Evolutionary conservation across 2,113 vertebrate genomes (phyloP), one percentile per base, ranked within the genome.

Genomic region (Ophiodon elongatus): DNA sequence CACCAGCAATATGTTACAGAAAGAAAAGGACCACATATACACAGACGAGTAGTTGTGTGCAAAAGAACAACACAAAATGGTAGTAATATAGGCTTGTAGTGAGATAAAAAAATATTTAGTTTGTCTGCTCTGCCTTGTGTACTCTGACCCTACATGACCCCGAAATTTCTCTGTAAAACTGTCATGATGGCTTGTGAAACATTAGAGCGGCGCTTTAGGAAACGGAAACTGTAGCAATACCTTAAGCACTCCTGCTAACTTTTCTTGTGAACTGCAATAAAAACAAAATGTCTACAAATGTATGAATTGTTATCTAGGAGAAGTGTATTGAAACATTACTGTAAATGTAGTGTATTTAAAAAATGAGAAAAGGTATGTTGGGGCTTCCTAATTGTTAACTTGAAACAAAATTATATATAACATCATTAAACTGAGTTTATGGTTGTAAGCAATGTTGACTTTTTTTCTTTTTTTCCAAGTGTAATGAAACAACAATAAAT

Each of bases 181-280:
- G 69, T 88, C 79, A 84, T 39, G n/a, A 77, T 10, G 66, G 75
- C 60, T 86, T 76, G 81, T 78, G 64, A 87, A 72, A 84, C 45
- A 68, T 69, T 79, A 83, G 67, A 66, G 57, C 80, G 39, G 84
- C 69, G 82, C 62, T 84, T 89, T 87, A 91, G 85, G 69, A 85
- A 82, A 86, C 21, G 66, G 83, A 91, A 93, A 94, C 80, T 83
- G 92, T 94, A 96, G 95, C 96, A 96, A 96, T 96, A 96, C 93
- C 92, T 88, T 83, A 72, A 88, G 90, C 91, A 93, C 93, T 94
- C 92, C 89, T 93, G 88, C 89, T 83, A 92, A 92, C 84, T 85
- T 91, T 93, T 93, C 87, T 89, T 89, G 92, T 95, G 86, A 94
- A 92, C 85, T 91, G 95, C 95, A 96, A 96, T 96, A 96, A 95